Evolutionary conservation across 1,140 invertebrate species (phyloP).

Genomic region (Spodoptera litura): DNA sequence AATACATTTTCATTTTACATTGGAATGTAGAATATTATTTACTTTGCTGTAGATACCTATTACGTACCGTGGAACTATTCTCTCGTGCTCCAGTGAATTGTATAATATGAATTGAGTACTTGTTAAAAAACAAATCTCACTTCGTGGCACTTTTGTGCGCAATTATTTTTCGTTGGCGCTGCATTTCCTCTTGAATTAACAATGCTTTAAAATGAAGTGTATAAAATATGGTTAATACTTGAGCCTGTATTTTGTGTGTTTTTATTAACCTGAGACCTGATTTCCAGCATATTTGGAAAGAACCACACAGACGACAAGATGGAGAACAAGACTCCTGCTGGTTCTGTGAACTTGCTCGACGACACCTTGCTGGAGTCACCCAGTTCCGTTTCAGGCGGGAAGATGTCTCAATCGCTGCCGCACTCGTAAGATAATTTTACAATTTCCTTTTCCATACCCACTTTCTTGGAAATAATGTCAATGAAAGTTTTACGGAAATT

Average conservation of each 20-base stretch:
- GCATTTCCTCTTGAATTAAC: constrained; percentile 7
- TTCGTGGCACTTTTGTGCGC: too few relatives aligned
- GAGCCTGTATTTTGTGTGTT: background rate
- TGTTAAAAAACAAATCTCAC: too few relatives aligned
- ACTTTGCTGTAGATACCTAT: too few relatives aligned
- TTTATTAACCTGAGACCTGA: constrained; percentile 1
- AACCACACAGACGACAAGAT: constrained; percentile 67
- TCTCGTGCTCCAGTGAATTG: too few relatives aligned
- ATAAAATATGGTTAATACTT: background rate
- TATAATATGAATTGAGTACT: too few relatives aligned
- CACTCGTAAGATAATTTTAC: constrained; percentile 59
- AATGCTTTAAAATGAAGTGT: background rate
- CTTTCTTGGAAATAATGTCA: too few relatives aligned
- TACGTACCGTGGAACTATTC: too few relatives aligned
- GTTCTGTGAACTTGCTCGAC: constrained; percentile 80
- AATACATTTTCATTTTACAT: background rate
- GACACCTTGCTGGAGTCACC: constrained; percentile 81
- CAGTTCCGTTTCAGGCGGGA: constrained; percentile 64
- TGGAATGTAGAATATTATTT: background rate
- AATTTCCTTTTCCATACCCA: too few relatives aligned
- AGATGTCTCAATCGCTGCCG: constrained; percentile 66
- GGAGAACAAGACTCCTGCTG: constrained; percentile 73
- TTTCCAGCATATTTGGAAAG: constrained; percentile 77
- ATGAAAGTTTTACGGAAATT: too few relatives aligned
- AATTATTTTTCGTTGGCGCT: background rate